A percentile compares a stretch with the other conserved stretches of the same genome.
phyloP scores from a whole-genome alignment of 2,797 vertebrate species.

The Stomatorhinus walkeri region DNA sequence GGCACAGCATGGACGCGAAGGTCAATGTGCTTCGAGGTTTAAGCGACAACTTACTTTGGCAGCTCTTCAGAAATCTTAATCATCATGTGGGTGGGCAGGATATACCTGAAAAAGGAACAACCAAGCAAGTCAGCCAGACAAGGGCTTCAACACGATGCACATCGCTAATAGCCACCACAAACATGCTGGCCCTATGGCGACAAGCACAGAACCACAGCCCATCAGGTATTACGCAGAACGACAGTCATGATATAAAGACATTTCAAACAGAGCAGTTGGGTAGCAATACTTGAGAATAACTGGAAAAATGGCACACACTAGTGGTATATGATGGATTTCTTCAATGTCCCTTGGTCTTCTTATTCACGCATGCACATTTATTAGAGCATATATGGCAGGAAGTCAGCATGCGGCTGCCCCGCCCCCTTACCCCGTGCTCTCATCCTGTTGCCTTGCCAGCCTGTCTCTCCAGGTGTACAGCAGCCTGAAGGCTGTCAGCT shows the following conservation, averaged over 20 bases:
- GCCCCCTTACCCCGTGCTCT: conserved; percentile 81
- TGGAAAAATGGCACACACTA: background rate
- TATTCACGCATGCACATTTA: background rate
- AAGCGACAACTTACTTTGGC: conserved; percentile 74
- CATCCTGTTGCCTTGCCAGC: conserved; percentile 81
- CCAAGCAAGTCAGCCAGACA: background rate
- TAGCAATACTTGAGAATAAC: background rate
- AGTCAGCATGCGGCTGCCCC: background rate
- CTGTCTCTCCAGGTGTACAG: conserved; percentile 91
- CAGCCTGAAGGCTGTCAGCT: conserved; percentile 81
- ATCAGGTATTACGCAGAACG: background rate
- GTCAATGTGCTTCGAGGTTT: background rate
- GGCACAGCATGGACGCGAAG: background rate
- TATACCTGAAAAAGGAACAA: conserved; percentile 61
- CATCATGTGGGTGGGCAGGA: conserved; percentile 93
- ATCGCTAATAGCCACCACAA: background rate
- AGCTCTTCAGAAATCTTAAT: conserved; percentile 85
- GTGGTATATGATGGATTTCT: background rate
- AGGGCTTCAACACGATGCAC: background rate
- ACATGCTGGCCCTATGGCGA: background rate
- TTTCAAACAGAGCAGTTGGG: background rate
- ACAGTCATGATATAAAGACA: background rate
- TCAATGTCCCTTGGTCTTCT: background rate
- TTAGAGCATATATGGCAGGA: background rate
- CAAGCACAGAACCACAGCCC: background rate